Conservation (phyloP, 2,797 vertebrate species). For the Enteromius trimaculatus region DNA sequence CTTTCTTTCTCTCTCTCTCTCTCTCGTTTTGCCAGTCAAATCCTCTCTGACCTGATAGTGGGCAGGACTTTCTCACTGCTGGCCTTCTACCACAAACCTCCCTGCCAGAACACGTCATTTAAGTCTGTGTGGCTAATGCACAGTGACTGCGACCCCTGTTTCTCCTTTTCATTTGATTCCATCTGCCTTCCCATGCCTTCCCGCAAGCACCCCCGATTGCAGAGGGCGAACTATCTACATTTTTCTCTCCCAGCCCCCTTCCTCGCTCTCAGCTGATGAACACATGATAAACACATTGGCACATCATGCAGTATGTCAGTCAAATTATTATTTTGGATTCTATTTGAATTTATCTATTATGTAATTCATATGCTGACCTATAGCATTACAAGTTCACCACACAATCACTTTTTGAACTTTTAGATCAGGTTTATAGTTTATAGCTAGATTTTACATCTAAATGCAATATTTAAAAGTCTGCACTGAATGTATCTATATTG, state of each 20-base stretch:
- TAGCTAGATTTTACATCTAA: neutral
- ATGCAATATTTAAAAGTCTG: neutral
- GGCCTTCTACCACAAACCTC: slow-evolving; percentile 31
- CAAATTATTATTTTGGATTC: neutral
- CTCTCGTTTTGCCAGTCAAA: slow-evolving; percentile 37
- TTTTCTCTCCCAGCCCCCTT: slow-evolving; percentile 1
- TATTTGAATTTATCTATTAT: neutral
- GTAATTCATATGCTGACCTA: neutral
- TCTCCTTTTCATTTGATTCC: slow-evolving; percentile 17
- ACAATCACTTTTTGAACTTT: neutral
- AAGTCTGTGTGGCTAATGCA: slow-evolving; percentile 7
- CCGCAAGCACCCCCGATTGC: neutral
- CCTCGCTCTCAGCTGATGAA: neutral
- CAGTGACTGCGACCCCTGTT: slow-evolving; percentile 29
- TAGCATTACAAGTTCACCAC: neutral
- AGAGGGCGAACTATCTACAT: slow-evolving; percentile 7
- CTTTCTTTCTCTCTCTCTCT: neutral
- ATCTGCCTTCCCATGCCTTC: slow-evolving; percentile 3
- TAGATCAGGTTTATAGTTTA: neutral
- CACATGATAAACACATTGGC: neutral
- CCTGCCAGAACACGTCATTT: slow-evolving; percentile 18
- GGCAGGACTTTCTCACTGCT: slow-evolving; percentile 10
- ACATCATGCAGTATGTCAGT: neutral
- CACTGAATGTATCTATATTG: neutral
- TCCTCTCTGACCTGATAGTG: slow-evolving; percentile 1